Conservation (phyloP, 2,113 vertebrate species). For the Leptosomus discolor region DNA sequence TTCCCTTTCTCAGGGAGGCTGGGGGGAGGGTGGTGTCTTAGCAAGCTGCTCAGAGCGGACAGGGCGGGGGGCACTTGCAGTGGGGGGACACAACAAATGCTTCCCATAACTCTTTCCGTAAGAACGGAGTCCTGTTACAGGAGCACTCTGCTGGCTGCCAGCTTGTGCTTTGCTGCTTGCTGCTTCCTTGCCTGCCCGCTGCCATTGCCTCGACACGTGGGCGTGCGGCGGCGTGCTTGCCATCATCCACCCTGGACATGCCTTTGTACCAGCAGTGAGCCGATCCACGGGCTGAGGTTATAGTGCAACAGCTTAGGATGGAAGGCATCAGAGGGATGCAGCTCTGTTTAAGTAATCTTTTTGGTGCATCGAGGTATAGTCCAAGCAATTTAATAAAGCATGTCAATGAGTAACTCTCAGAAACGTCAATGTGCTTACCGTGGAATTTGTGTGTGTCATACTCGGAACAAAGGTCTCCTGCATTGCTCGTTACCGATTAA, state of each 20-base stretch:
- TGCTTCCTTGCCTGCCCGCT: neutral
- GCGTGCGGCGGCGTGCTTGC: neutral
- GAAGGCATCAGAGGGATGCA: neutral
- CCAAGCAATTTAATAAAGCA: conserved; percentile 14
- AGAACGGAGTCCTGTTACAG: neutral
- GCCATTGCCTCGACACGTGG: neutral
- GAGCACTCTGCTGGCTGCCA: neutral
- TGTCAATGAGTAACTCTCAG: conserved; percentile 67
- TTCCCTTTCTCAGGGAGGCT: neutral
- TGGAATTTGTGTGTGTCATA: conserved; percentile 41
- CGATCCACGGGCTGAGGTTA: neutral
- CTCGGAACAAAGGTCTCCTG: conserved; percentile 71
- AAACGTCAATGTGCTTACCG: conserved; percentile 40
- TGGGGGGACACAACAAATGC: accelerated
- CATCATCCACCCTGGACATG: neutral
- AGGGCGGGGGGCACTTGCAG: accelerated
- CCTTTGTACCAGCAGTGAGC: neutral
- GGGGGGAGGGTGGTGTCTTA: neutral
- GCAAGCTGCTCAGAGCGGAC: neutral
- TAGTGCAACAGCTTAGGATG: neutral
- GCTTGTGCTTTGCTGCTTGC: neutral
- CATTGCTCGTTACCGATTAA: conserved; percentile 67
- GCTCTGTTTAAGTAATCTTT: neutral
- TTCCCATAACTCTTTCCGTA: neutral
- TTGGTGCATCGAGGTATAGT: neutral